phyloP scores from a whole-genome alignment of 1,140 invertebrate genomes.

The Listronotus oregonensis region DNA sequence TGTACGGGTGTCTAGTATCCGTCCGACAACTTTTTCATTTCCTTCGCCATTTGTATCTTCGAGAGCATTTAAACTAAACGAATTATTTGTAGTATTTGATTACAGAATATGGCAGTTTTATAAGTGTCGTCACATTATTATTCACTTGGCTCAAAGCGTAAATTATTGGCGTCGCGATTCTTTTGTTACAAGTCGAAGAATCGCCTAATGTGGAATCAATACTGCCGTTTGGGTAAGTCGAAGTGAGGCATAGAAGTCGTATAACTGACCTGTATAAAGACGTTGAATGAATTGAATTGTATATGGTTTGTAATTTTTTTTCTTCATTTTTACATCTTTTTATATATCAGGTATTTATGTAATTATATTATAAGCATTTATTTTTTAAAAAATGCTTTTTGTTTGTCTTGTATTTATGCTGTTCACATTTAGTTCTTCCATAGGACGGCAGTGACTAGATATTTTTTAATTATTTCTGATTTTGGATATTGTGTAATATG shows the following conservation, averaged over 20 bases:
- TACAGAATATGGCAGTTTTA: neutral
- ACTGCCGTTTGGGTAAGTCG: constrained; percentile 37
- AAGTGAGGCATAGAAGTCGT: constrained; percentile 16
- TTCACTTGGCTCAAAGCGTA: neutral
- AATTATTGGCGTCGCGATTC: constrained; percentile 3
- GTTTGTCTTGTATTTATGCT: no score
- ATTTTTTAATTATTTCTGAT: no score
- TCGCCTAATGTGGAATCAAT: constrained; percentile 40
- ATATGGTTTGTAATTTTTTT: constrained; percentile 17
- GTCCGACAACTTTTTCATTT: neutral
- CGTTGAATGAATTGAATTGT: neutral
- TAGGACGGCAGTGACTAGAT: no score
- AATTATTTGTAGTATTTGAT: no score
- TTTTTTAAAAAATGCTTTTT: no score
- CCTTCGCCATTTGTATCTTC: neutral
- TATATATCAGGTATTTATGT: neutral
- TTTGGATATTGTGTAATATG: no score
- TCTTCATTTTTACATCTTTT: neutral
- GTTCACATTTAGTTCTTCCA: no score
- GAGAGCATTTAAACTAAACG: neutral
- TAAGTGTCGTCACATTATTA: neutral
- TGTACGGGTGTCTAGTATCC: constrained; percentile 3
- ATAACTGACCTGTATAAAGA: constrained; percentile 36
- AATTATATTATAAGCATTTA: neutral
- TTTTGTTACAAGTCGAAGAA: constrained; percentile 28